Evolutionary conservation across 1,140 invertebrate genomes (phyloP).

Genomic region (Drosophila persimilis): DNA sequence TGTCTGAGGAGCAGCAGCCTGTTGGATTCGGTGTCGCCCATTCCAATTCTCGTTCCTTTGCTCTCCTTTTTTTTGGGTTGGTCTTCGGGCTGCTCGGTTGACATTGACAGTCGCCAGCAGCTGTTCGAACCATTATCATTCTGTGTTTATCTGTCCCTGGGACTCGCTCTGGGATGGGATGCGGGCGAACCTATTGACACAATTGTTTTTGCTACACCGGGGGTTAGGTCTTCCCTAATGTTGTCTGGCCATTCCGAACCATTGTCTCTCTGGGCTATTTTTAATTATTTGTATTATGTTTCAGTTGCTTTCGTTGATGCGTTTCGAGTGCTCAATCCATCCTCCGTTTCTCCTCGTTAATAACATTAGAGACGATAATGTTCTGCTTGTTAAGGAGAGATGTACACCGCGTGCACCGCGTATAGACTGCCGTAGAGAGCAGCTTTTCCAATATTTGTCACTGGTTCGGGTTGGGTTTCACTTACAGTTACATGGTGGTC

Average conservation of each 20-base stretch:
- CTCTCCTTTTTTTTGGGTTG: constrained; percentile 14
- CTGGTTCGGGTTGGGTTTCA: constrained; percentile 42
- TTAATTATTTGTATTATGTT: constrained; percentile 81
- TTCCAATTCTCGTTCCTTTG: background rate
- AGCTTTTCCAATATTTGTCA: constrained; percentile 72
- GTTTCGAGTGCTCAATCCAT: constrained; percentile 44
- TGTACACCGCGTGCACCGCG: constrained; percentile 3
- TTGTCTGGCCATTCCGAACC: constrained; percentile 35
- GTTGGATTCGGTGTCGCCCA: constrained; percentile 52
- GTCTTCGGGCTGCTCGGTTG: constrained; percentile 48
- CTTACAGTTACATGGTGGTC: constrained; percentile 74
- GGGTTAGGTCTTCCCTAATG: constrained; percentile 37
- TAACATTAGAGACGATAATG: constrained; percentile 51
- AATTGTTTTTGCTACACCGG: constrained; percentile 68
- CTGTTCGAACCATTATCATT: constrained; percentile 69
- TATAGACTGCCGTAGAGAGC: background rate
- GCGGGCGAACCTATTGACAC: constrained; percentile 79
- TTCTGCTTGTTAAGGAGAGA: constrained; percentile 30
- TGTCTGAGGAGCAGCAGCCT: constrained; percentile 46
- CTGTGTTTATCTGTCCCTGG: constrained; percentile 60
- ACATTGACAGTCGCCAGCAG: constrained; percentile 55
- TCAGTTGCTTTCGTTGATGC: constrained; percentile 62
- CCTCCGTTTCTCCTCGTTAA: constrained; percentile 57
- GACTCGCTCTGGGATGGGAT: constrained; percentile 35
- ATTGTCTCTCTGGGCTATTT: constrained; percentile 63